Conservation (phyloP, 2,113 vertebrate genomes). For the Austrofundulus limnaeus region DNA sequence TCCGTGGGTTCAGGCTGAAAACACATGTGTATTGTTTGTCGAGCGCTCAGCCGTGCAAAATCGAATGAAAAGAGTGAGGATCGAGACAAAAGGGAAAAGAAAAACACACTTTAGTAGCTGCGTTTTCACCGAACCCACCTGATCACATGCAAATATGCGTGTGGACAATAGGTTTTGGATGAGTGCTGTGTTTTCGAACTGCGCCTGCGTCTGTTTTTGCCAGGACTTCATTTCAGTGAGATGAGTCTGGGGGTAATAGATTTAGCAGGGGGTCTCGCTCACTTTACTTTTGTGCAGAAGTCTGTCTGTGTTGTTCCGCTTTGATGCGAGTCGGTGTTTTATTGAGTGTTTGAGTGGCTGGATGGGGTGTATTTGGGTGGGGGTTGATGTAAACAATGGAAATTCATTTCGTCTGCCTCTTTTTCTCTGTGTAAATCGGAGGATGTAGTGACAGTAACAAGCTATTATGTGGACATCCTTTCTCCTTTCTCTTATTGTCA, state of each 20-base stretch:
- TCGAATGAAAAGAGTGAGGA: constrained; percentile 36
- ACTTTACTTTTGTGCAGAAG: constrained; percentile 36
- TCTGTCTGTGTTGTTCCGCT: constrained; percentile 42
- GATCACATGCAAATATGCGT: constrained; percentile 51
- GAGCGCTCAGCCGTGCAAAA: constrained; percentile 21
- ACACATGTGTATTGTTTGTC: constrained; percentile 45
- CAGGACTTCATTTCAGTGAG: constrained; percentile 68
- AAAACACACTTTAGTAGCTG: constrained; percentile 42
- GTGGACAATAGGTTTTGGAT: constrained; percentile 44
- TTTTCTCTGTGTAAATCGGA: constrained; percentile 63
- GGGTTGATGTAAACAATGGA: constrained; percentile 53
- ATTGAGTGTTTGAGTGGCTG: constrained; percentile 13
- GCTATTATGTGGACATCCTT: constrained; percentile 64
- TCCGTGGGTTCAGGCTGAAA: constrained; percentile 6
- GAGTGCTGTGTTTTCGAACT: constrained; percentile 25
- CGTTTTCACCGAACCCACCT: constrained; percentile 23
- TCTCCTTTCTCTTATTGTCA: constrained; percentile 50
- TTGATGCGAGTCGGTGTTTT: constrained; percentile 27
- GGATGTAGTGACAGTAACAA: constrained; percentile 69
- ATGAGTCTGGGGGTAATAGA: constrained; percentile 67
- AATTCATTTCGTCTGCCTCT: constrained; percentile 60
- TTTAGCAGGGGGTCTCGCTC: constrained; percentile 62
- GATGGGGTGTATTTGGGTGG: constrained; percentile 1
- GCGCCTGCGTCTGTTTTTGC: constrained; percentile 50
- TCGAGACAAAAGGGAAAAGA: constrained; percentile 57